Evolutionary conservation across 2,888 invertebrate species (phyloP), one percentile per base, ranked within the genome.

Genomic region (Drosophila ustulata): DNA sequence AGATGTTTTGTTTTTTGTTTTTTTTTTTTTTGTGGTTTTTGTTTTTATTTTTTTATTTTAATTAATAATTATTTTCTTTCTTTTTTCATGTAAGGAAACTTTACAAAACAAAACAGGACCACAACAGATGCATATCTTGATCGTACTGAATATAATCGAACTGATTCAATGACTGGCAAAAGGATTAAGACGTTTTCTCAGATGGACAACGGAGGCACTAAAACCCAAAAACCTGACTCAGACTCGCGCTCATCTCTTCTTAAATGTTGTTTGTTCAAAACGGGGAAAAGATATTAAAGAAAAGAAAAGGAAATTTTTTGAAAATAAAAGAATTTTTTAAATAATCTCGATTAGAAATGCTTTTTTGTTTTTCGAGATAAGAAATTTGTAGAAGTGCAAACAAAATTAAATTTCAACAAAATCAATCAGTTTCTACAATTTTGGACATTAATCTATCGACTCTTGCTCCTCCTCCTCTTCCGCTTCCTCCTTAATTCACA

Each of bases 31-130:
- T 61, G 50, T 61, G 47, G 55, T 62, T 71, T 76, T 75, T 84
- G 66, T 66, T 71, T 88, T 82, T 80, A 70, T 78, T 85, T 78
- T 85, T 77, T 75, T 81, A 82, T 84, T 81, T 77, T 78, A 75
- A 75, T 82, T 89, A 78, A 82, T 89, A 78, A 80, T 84, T 84
- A 75, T 85, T 73, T 73, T 75, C 66, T 75, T 67, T 71, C 75
- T 65, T 69, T 74, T 80, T 83, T 78, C 82, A 80, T 82, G 81
- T 83, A 82, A 81, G 87, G 89, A 87, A 89, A 89, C 88, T 89
- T 88, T 89, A 89, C 88, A 90, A 89, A 90, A 90, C 89, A 89
- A 90, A 89, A 89, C 80, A 88, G 88, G 85, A 84, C 88, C 86
- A 79, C 89, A 87, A 89, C 86, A 89, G 79, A 88, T 78, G 85